Evolutionary conservation across 2,888 invertebrate genomes (phyloP), one percentile per base, ranked within the genome.

Genomic region (Platerodrilus igneus): DNA sequence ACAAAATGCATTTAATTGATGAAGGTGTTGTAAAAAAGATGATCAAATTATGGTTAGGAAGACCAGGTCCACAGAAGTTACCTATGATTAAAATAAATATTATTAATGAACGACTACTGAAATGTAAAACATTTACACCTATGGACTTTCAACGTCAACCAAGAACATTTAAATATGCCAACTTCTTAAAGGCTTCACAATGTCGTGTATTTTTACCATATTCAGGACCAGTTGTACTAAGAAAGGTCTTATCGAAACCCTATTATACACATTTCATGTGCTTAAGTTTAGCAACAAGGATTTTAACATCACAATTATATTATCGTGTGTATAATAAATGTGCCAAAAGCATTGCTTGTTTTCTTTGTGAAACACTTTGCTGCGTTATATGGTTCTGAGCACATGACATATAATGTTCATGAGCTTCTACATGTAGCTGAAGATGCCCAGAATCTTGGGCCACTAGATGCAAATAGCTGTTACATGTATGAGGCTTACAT

Each of bases 1-100:
- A 43, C 17, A 35, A 43, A 29, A 43, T 43, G 43, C 38, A 32
- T 33, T 33, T 41, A 21, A 28, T 41, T 23, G 18, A 33, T 19
- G 32, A 26, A 33, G 39, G 39, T 19, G 39, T 39, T 11, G 30
- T 39, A 10, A 39, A 39, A 15, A 39, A 39, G 18, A 7, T 39
- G 11, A 9, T 33, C 3, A 39, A 39, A 2, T 8, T 40, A 9
- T 28, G 40, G 34, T 20, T 40, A 13, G 35, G 41, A 35, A 29
- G 29, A 40, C 29, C 40, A 35, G 34, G 28, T 4, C 16, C 35
- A 10, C 34, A 40, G 21, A 40, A 33, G 27, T 18, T 34, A 11
- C 4, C 14, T n/a, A 27, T 19, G 13, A 9, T 14, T 11, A 27
- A 27, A 19, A 26, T 39, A 16, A 26, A 20, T 26, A 19, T 14